These are phyloP conservation scores for Dolichallabes microphthalmus DNA, from an alignment of 2,113 vertebrate species.

Conservation along the genomic window DNA sequence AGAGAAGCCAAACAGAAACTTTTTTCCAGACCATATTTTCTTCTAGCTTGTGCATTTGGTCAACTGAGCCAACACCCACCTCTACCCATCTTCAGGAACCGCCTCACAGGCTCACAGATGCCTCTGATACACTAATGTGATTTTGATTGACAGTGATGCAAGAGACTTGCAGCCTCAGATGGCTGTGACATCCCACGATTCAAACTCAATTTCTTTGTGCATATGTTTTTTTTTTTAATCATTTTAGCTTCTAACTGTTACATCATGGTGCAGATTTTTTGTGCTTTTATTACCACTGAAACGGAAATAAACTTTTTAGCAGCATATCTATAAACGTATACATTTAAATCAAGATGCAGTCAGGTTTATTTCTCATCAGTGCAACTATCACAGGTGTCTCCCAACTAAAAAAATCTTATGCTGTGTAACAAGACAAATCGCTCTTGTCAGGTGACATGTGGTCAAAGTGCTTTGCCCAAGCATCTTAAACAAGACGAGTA, in stretches of 20 bases:
- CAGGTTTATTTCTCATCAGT: too few relatives aligned
- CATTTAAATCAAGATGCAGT: not conserved
- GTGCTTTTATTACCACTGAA: not conserved
- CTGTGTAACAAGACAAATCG: not conserved
- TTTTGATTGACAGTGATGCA: not conserved
- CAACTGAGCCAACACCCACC: not conserved
- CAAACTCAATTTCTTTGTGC: not conserved
- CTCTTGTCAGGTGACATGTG: not conserved
- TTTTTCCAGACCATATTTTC: not conserved
- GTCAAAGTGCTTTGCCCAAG: slow-evolving; percentile 31
- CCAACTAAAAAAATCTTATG: not conserved
- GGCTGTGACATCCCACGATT: not conserved
- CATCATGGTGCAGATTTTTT: not conserved
- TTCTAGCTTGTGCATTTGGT: not conserved
- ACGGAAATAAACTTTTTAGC: not conserved
- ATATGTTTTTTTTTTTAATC: not conserved
- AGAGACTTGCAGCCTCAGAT: not conserved
- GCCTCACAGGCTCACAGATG: not conserved
- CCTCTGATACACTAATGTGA: not conserved
- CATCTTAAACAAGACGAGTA: slow-evolving; percentile 44
- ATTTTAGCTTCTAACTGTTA: not conserved
- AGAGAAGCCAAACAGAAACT: too few relatives aligned
- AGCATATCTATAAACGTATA: not conserved
- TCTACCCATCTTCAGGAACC: not conserved
- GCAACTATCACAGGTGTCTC: not conserved